Base-by-base conservation (phyloP, 2,113 vertebrate species). In the Petrocephalus zakoni region DNA sequence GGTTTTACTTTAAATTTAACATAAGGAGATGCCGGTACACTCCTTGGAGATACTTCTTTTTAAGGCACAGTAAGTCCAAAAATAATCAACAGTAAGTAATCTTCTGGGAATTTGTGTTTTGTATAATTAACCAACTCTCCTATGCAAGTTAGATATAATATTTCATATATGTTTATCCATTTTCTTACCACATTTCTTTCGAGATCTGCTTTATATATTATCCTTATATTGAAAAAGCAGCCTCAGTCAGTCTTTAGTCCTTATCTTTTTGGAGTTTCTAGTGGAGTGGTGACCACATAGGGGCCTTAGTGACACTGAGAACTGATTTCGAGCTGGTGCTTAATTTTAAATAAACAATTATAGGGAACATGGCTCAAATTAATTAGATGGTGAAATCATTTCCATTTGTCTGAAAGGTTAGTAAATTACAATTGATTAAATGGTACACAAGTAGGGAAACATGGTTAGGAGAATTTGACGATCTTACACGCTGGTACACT, bases 371-470 rank as follows among this genome's bases (percentile, higher is more conserved):
- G 61, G 10, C 10, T 68, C n/a, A 29, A 68, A 68, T 68, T 29
- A 64, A 37, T 82, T 37, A 82, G 42, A 47, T 47, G 34, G 78
- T 21, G 34, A 37, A 82, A 47, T 82, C 5, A 82, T 82, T 37
- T 47, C 34, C 21, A 47, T 82, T 37, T 46, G 15, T 21, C 19
- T 37, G 42, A 42, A 82, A 82, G 78, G 15, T 46, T 21, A 15
- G 42, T 82, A 47, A 82, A 82, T 47, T 82, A 47, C 78, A 37
- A 82, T 42, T 82, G 78, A 37, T 82, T 82, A 82, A 47, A 82
- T 82, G 78, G 37, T 82, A 47, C 15, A 82, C 42, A 19, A 34
- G n/a, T 19, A 47, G 34, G 6, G 42, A 68, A 47, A 47, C 5
- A 22, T 46, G 78, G 21, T 10, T 15, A 82, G 78, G 34, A 82